These are phyloP conservation scores for Polyodon spathula DNA, from an alignment of 2,113 vertebrate species.

Conservation along the genomic window DNA sequence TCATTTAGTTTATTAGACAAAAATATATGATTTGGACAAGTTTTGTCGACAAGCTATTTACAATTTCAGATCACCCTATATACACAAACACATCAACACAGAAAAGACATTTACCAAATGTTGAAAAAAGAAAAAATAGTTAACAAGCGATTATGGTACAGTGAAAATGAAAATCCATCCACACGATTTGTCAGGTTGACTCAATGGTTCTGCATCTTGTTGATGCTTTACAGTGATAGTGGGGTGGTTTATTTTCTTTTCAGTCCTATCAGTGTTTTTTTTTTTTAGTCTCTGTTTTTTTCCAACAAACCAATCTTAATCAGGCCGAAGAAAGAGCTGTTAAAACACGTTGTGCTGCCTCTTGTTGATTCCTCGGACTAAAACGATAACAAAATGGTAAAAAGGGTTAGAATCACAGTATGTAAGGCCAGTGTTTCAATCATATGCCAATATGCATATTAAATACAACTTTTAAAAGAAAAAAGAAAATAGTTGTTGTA, in stretches of 20 bases:
- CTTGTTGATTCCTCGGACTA: constrained; percentile 87
- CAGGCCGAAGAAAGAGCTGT: constrained; percentile 88
- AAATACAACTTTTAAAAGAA: no score
- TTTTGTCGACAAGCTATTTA: constrained; percentile 72
- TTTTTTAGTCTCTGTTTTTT: constrained; percentile 24
- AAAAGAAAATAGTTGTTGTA: no score
- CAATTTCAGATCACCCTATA: constrained; percentile 74
- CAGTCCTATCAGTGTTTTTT: constrained; percentile 15
- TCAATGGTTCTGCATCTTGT: constrained; percentile 36
- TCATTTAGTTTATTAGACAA: constrained; percentile 81
- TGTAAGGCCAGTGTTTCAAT: no score
- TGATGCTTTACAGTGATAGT: constrained; percentile 46
- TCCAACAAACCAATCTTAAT: constrained; percentile 53
- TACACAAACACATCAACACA: constrained; percentile 65
- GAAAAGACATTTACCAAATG: constrained; percentile 51
- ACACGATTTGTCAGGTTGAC: constrained; percentile 53
- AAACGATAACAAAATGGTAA: constrained; percentile 39
- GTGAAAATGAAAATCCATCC: constrained; percentile 42
- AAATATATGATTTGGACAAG: constrained; percentile 83
- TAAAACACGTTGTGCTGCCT: constrained; percentile 86
- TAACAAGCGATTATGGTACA: constrained; percentile 36
- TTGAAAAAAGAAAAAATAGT: constrained; percentile 33
- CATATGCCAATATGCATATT: no score
- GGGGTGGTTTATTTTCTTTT: constrained; percentile 38
- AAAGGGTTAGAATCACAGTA: constrained; percentile 32